Percentiles rank a stretch among this genome's conserved stretches.
These are phyloP conservation scores for Eriosoma lanigerum DNA, from an alignment of 1,140 invertebrate genomes.

Conservation along the genomic window DNA sequence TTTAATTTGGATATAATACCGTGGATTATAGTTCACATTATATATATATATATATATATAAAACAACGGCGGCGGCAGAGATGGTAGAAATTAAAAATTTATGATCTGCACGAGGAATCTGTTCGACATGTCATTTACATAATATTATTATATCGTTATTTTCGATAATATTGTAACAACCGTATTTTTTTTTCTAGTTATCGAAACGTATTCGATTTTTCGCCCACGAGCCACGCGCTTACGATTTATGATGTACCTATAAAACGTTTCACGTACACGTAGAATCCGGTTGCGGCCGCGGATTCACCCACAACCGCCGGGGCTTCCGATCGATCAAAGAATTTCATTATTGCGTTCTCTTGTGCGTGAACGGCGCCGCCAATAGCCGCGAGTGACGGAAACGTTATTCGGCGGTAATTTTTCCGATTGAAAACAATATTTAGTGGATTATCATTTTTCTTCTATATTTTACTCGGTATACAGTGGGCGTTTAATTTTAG, in stretches of 20 bases:
- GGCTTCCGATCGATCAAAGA: conserved; percentile 8
- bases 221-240: conserved; percentile 19
- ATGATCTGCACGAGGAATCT: conserved; percentile 17
- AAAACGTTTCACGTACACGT: not conserved
- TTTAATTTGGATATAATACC: not conserved
- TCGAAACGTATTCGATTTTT: not conserved
- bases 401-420: not conserved
- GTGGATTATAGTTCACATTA: no score
- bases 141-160: not conserved
- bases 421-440: conserved; percentile 6
- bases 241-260: not conserved
- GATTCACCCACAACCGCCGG: conserved; percentile 13
- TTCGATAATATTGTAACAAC: no score
- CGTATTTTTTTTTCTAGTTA: not conserved
- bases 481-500: not conserved
- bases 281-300: conserved; percentile 11
- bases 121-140: conserved; percentile 31
- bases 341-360: conserved; percentile 3
- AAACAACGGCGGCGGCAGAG: not conserved
- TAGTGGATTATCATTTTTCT: no score
- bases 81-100: conserved; percentile 13
- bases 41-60: no score
- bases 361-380: not conserved
- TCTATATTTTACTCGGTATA: no score
- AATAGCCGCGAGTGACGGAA: not conserved